Evolutionary conservation across 2,888 invertebrate genomes (phyloP).

Genomic region (Dynastes grantii): DNA sequence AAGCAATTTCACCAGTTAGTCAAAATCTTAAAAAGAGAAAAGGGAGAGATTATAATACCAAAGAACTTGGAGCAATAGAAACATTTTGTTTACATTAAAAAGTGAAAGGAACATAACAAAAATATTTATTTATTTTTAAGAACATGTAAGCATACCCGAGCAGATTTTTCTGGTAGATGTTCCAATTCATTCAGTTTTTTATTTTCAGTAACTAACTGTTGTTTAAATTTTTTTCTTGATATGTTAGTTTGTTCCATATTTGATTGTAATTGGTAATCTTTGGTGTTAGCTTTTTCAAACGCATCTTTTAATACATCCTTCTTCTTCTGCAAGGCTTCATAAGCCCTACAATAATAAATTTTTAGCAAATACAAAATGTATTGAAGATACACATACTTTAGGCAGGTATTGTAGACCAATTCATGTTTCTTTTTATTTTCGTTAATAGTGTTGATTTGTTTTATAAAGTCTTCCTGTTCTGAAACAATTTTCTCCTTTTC

Average conservation of each 20-base stretch:
- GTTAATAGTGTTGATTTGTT: conserved; percentile 72
- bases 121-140: neutral
- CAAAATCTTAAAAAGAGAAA: no score
- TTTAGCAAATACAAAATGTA: conserved; percentile 49
- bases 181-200: conserved; percentile 79
- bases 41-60: no score
- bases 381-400: conserved; percentile 55
- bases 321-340: conserved; percentile 73
- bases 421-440: conserved; percentile 72
- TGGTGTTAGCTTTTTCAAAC: conserved; percentile 77
- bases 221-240: conserved; percentile 83
- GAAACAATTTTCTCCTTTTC: conserved; percentile 76
- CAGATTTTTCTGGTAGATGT: conserved; percentile 82
- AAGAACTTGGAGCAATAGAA: no score
- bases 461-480: conserved; percentile 77
- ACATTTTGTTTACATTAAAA: no score
- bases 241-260: conserved; percentile 81
- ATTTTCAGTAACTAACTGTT: conserved; percentile 78
- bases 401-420: conserved; percentile 58
- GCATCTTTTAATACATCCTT: conserved; percentile 77
- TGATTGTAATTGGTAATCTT: conserved; percentile 78
- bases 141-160: conserved; percentile 70
- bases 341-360: conserved; percentile 70
- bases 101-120: no score
- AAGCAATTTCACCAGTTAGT: no score